These are phyloP conservation scores for Harmothoe impar DNA, from an alignment of 2,888 invertebrate genomes.

Conservation along the genomic window DNA sequence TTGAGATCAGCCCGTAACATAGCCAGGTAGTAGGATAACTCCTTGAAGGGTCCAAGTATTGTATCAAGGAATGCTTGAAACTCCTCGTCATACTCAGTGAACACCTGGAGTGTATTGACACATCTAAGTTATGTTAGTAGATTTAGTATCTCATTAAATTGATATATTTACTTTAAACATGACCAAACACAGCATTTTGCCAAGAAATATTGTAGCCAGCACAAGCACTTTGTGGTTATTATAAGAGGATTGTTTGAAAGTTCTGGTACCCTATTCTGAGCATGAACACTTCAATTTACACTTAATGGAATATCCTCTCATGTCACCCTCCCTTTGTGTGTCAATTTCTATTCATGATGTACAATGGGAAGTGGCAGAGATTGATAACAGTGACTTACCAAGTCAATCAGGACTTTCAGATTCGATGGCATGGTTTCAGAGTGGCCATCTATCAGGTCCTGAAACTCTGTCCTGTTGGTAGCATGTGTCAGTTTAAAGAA, in stretches of 20 bases:
- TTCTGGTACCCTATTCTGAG: not conserved
- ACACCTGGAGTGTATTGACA: conserved; percentile 7
- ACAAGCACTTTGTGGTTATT: too few species aligned
- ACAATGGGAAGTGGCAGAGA: too few species aligned
- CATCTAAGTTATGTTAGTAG: not conserved
- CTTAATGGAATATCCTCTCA: too few species aligned
- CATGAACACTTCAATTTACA: not conserved
- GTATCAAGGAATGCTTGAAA: conserved; percentile 53
- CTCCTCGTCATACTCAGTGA: conserved; percentile 46
- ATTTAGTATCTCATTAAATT: not conserved
- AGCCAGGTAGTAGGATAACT: conserved; percentile 29
- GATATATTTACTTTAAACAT: not conserved
- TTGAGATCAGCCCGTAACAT: conserved; percentile 37
- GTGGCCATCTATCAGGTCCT: not conserved
- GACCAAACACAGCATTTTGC: too few species aligned
- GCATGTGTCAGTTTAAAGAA: not conserved
- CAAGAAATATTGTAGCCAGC: too few species aligned
- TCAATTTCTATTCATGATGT: too few species aligned
- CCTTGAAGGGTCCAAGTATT: conserved; percentile 16
- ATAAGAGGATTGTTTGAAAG: not conserved
- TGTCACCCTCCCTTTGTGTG: too few species aligned
- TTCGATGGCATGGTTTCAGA: not conserved
- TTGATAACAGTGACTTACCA: not conserved
- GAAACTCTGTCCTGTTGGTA: not conserved
- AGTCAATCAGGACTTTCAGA: not conserved